Conservation (phyloP, 2,888 invertebrate species). For the Xylophagus ater region DNA sequence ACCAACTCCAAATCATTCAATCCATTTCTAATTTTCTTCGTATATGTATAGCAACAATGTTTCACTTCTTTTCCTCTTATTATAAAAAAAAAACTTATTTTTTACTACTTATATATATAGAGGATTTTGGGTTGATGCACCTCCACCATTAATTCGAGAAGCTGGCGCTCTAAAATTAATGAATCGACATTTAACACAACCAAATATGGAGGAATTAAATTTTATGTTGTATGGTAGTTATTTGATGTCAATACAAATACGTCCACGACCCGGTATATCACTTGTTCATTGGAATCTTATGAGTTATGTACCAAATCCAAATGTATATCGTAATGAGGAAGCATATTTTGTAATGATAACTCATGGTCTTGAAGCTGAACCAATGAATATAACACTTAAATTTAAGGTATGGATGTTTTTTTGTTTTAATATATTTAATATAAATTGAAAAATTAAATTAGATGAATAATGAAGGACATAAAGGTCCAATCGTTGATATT, state of each 20-base stretch:
- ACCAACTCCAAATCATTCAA: no score
- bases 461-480: slow-evolving; percentile 21
- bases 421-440: background rate
- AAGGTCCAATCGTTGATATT: slow-evolving; percentile 26
- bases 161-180: slow-evolving; percentile 21
- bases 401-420: slow-evolving; percentile 22
- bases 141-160: slow-evolving; percentile 26
- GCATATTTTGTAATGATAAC: slow-evolving; percentile 27
- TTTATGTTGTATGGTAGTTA: slow-evolving; percentile 24
- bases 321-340: slow-evolving; percentile 23
- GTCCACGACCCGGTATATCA: slow-evolving; percentile 23
- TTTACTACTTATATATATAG: no score
- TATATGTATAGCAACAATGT: no score
- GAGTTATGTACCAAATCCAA: slow-evolving; percentile 23
- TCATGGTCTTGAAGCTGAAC: slow-evolving; percentile 25
- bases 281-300: slow-evolving; percentile 24
- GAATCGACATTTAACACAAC: slow-evolving; percentile 17
- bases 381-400: slow-evolving; percentile 25
- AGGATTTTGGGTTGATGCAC: slow-evolving; percentile 27
- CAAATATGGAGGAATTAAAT: slow-evolving; percentile 20
- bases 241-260: slow-evolving; percentile 25
- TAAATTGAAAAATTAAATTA: slow-evolving; percentile 9
- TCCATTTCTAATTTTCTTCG: no score
- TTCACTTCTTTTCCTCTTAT: no score
- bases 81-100: no score